Conservation (phyloP, 1,140 invertebrate species). For the Drosophila mayri region DNA sequence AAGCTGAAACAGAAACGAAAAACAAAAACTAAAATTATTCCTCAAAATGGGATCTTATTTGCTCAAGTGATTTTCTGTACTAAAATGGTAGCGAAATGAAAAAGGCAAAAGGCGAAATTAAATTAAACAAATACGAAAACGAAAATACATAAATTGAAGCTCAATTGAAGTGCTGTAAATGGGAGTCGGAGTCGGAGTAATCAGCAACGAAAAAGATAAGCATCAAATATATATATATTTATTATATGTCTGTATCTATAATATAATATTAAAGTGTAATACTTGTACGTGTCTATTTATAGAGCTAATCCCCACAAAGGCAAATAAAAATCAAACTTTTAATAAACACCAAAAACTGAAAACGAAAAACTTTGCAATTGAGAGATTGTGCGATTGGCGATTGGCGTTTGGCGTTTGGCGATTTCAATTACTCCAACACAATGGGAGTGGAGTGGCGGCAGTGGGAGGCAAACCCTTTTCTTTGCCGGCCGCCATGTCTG, state of each 20-base stretch:
- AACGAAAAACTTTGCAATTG: slow-evolving; percentile 28
- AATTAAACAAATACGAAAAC: slow-evolving; percentile 10
- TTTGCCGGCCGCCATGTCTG: slow-evolving; percentile 9
- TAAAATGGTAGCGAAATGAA: slow-evolving; percentile 53
- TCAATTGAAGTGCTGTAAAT: slow-evolving; percentile 43
- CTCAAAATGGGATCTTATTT: slow-evolving; percentile 53
- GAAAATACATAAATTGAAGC: slow-evolving; percentile 12
- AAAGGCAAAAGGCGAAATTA: slow-evolving; percentile 11
- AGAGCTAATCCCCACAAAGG: slow-evolving; percentile 64
- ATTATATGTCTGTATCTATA: slow-evolving; percentile 61
- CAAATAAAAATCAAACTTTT: slow-evolving; percentile 74
- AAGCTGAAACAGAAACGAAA: slow-evolving; percentile 15
- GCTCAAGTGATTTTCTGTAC: slow-evolving; percentile 53
- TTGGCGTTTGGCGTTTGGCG: slow-evolving; percentile 11
- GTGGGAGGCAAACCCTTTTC: slow-evolving; percentile 51
- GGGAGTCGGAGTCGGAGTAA: slow-evolving; percentile 7
- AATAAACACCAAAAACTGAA: slow-evolving; percentile 54
- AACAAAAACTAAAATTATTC: slow-evolving; percentile 43
- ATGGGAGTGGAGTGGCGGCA: slow-evolving; percentile 23
- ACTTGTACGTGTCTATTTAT: slow-evolving; percentile 60
- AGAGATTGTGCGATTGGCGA: slow-evolving; percentile 15
- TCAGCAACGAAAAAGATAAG: slow-evolving; percentile 12
- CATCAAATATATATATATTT: slow-evolving; percentile 66
- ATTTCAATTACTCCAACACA: slow-evolving; percentile 64
- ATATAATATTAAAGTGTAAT: slow-evolving; percentile 56